Evolutionary conservation across 2,797 vertebrate genomes (phyloP), one percentile per base, ranked within the genome.

Genomic region (Enteromius treurensis): DNA sequence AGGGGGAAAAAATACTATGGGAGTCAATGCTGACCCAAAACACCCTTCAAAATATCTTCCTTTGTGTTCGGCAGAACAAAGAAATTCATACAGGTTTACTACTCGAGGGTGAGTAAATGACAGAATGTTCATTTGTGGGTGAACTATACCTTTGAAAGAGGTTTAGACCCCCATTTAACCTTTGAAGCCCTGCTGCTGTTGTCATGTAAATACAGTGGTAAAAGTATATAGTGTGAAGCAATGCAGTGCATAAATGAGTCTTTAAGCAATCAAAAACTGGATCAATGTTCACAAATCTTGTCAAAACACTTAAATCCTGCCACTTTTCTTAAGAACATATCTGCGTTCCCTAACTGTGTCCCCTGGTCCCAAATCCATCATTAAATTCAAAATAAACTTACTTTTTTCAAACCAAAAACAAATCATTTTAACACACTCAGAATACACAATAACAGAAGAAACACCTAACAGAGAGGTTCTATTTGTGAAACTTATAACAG

Each of bases 361-460:
- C 13, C 62, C 29, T 64, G 79, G 68, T 81, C 53, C 23, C 53
- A 21, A 32, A 58, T 80, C 67, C 67, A 45, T n/a, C 17, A 32
- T 47, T 62, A 60, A 73, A 49, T 10, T 10, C 4, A 60, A 42
- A 60, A 26, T 42, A 26, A 77, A 76, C 13, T 0, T 23, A 23
- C 51, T 26, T 26, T 51, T 47, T 51, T 58, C 51, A 58, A 55
- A 23, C 3, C 34, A 51, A 53, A 34, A 11, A n/a, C 78, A 55
- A 29, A 70, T n/a, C 1, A 14, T 29, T 58, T 45, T n/a, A 80
- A 71, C 11, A 10, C 21, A 80, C 51, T 32, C 23, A 29, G 37
- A 32, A 60, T 32, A 2, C 13, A 64, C 60, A 64, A 17, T 14
- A 45, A 40, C 53, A 17, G 73, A 58, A 58, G 37, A 76, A 40